Base-by-base conservation (phyloP, 1,140 invertebrate genomes). In the Diorhabda carinulata region DNA sequence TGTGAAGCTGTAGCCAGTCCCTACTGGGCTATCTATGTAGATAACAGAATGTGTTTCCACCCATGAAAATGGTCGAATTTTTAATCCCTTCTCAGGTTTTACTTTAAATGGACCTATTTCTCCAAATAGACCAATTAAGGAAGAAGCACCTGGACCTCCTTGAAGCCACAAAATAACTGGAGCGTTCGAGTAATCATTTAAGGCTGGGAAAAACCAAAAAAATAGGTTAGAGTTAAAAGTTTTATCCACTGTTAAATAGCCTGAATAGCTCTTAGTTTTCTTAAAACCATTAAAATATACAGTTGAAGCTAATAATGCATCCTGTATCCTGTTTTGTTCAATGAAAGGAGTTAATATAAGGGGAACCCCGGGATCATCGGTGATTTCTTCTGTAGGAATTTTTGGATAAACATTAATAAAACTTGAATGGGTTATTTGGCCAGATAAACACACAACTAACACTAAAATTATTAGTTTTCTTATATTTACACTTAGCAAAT, bases 1-100 rank as follows among this genome's bases (percentile, higher is more conserved):
- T 2, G 90, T 91, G 71, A 91, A 91, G 81, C 90, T 92, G 76
- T 86, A 92, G 2, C 91, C 90, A 57, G 91, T 89, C 8, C 91
- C 91, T n/a, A 93, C 92, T 3, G 94, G 94, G 80, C 92, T 94
- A 78, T 96, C 93, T 64, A 95, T 90, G 75, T 92, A 95, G 3
- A 95, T 79, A 69, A 95, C 79, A 69, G 89, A 89, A 77, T 92
- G 90, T 43, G 86, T 86, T 41, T 85, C 83, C 47, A 86, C 89
- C 93, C 93, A 95, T 0, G 91, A 87, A 72, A 88, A 87, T 70
- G 85, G 81, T 61, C 88, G 81, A 74, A 78, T 78, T 75, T 83
- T 78, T 3, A 90, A 57, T 3, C 75, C 75, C 8, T 76, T 74
- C 68, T 78, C 81, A 79, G 71, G 80, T 79, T 81, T 82, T 3